These are phyloP conservation scores for Cricetomys ansorgei DNA, from an alignment of 2,113 vertebrate species.

Conservation along the genomic window DNA sequence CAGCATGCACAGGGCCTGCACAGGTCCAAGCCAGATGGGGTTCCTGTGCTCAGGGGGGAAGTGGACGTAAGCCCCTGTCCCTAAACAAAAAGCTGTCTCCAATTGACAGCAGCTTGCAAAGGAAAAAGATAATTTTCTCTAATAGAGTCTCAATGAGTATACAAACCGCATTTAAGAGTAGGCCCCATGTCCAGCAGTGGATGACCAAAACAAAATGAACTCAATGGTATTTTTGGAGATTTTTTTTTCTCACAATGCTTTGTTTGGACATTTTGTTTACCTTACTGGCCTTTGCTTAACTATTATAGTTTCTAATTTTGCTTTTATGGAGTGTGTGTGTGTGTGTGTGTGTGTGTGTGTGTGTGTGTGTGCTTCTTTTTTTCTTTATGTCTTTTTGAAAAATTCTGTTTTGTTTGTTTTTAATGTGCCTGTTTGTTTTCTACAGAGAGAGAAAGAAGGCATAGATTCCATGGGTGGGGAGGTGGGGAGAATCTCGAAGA, in stretches of 20 bases:
- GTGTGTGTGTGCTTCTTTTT: background rate
- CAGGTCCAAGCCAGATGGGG: background rate
- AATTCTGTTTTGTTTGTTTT: background rate
- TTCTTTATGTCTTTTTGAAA: background rate
- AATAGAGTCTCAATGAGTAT: background rate
- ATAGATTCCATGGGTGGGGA: background rate
- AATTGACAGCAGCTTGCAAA: background rate
- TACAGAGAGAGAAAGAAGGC: background rate
- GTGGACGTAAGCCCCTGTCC: background rate
- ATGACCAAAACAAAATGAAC: background rate
- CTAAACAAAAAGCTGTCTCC: background rate
- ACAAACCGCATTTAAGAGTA: background rate
- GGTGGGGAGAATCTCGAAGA: background rate
- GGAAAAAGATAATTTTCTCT: background rate
- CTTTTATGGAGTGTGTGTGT: background rate
- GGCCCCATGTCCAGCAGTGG: background rate
- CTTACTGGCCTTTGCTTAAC: background rate
- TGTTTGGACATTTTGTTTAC: background rate
- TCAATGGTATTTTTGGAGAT: background rate
- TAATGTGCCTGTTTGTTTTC: background rate
- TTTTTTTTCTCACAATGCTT: background rate
- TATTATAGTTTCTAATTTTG: background rate
- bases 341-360: background rate
- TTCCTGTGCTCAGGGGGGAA: too few species aligned
- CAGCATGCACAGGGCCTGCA: background rate